Conservation (phyloP, 1,140 invertebrate genomes). For the Lordiphosa collinella region DNA sequence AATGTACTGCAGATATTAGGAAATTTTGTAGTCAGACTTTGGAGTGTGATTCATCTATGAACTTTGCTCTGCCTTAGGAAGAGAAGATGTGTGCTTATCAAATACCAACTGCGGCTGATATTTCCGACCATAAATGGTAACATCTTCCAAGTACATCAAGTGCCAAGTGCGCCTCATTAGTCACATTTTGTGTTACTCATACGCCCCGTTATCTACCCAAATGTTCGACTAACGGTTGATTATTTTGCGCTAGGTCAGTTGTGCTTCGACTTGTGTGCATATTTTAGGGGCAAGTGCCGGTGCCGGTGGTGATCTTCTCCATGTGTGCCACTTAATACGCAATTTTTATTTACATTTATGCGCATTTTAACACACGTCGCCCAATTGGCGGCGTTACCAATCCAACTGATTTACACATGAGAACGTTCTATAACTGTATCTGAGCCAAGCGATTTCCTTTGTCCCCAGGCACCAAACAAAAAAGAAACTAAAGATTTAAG, state of each 20-base stretch:
- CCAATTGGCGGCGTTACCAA: conserved; percentile 44
- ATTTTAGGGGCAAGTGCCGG: conserved; percentile 5
- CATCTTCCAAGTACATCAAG: background rate
- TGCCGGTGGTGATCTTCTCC: conserved; percentile 1
- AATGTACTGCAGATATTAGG: too few relatives aligned
- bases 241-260: conserved; percentile 35
- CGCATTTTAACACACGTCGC: conserved; percentile 48
- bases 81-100: background rate
- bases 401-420: conserved; percentile 32
- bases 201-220: conserved; percentile 53
- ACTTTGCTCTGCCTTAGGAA: conserved; percentile 1
- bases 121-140: conserved; percentile 5
- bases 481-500: too few relatives aligned
- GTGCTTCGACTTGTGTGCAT: too few relatives aligned
- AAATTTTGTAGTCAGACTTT: conserved; percentile 9
- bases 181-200: conserved; percentile 52
- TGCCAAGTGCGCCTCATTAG: conserved; percentile 13
- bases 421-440: conserved; percentile 64
- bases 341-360: conserved; percentile 40
- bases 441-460: conserved; percentile 56
- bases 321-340: conserved; percentile 52
- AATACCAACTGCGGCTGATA: background rate
- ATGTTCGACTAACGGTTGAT: conserved; percentile 26
- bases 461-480: background rate
- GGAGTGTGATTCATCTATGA: conserved; percentile 18